Base-by-base conservation (phyloP, 2,797 vertebrate species). In the Lepus oiostolus region DNA sequence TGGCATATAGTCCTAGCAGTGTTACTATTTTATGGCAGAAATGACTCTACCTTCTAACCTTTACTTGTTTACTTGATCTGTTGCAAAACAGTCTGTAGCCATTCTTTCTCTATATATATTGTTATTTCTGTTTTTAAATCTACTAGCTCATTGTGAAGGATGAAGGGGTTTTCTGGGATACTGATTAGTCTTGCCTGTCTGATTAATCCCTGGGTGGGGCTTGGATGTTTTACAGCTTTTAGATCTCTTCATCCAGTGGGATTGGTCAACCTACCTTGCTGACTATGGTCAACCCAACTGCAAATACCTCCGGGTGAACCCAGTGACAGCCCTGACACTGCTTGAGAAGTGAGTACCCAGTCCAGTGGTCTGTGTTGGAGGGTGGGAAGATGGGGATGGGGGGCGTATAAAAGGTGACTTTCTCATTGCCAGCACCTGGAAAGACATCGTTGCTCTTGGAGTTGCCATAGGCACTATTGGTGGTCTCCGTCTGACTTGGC, bases 201-300 rank as follows among this genome's bases (percentile, higher is more conserved):
- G 30, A 62, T 72, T 88, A 82, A 94, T 88, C 91, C 2, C 32
- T 35, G 54, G 14, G 1, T 12, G 63, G 35, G 87, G 63, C 88
- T 74, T 90, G 85, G n/a, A 17, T 97, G 5, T 97, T 90, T 96
- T 97, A 30, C 97, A 99, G 99, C 98, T 99, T 52, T 97, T 99
- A 96, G 99, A 99, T 72, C 98, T 99, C 47, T 99, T 99, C 98
- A 99, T 99, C 68, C 99, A 99, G 96, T 99, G 99, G 99, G 99
- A 99, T 83, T 99, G 99, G 99, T 99, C 99, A 0, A 99, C 99
- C 0, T 99, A 99, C 97, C 97, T 99, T 97, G 99, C 99, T 1
- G 99, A 99, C 96, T 99, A 99, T 0, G 99, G 99, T 1, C 99
- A 99, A 54, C 98, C 99, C 50, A 99, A 98, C 87, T 99, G 99